Base-by-base conservation (phyloP, 2,113 vertebrate genomes). In the Zosterops borbonicus region DNA sequence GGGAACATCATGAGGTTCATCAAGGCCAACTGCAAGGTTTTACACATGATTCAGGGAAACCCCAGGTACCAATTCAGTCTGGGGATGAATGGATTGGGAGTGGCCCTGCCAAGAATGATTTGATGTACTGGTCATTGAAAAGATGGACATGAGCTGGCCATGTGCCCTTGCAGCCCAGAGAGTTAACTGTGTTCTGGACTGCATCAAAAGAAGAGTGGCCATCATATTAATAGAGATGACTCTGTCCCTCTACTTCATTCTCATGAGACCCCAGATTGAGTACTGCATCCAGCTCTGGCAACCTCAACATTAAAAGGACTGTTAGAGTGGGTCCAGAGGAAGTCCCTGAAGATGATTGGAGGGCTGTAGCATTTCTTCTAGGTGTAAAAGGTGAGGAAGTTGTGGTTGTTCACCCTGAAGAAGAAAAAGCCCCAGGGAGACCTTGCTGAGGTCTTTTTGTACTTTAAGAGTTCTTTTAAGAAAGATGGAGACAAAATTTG, bases 371-470 rank as follows among this genome's bases (percentile, higher is more conserved):
- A n/a, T 39, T 83, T 39, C 41, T 49, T 39, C 29, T 27, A 22
- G 14, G 6, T 64, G 21, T 20, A 49, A 63, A 71, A 9, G 4
- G 7, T 49, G 16, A 63, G n/a, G 35, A 3, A 49, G 21, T 14
- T 47, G n/a, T 24, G 3, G 5, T 63, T 55, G 33, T 5, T 68
- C 35, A 56, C 4, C 9, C 11, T 35, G 29, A 7, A 49, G 29
- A 87, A 79, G 11, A 71, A 21, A 37, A 56, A 29, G 9, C 9
- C 70, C 24, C 19, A n/a, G 16, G 17, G 35, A 49, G 12, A 71
- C 20, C 14, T 42, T 4, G 3, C 5, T 37, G 27, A 65, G 9
- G 8, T 1, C 13, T 56, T 49, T 56, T 2, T 0, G 1, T 42
- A 6, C 3, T 56, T 56, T 9, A 35, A 56, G 20, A 25, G 29